A percentile compares a stretch with the other conserved stretches of the same genome.
Conservation (phyloP, 2,888 invertebrate genomes). For the Leptinotarsa rubiginosa region DNA sequence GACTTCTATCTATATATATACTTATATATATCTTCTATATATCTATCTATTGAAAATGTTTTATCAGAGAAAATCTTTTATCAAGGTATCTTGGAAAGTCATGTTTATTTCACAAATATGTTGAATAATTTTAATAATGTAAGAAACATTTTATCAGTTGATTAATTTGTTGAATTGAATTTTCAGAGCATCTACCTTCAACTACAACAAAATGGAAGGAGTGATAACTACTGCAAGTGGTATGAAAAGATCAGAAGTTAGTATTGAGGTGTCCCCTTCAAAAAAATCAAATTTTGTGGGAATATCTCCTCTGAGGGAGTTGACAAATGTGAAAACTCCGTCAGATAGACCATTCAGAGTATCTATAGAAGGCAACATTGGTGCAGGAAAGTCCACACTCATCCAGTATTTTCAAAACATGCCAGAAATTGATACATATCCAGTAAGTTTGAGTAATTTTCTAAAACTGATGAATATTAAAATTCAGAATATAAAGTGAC, state of each 20-base stretch:
- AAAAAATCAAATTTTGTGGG: slow-evolving; percentile 58
- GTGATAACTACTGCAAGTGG: slow-evolving; percentile 53
- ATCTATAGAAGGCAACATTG: slow-evolving; percentile 67
- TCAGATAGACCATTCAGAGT: slow-evolving; percentile 63
- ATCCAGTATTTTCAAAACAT: slow-evolving; percentile 63
- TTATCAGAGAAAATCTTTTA: too few species aligned
- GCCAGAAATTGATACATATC: slow-evolving; percentile 63
- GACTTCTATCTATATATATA: too few species aligned
- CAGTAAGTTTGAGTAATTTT: slow-evolving; percentile 55
- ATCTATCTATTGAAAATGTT: too few species aligned
- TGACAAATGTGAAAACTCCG: slow-evolving; percentile 60
- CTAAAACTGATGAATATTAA: too few species aligned
- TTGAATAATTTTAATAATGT: too few species aligned
- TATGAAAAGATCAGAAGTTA: slow-evolving; percentile 50
- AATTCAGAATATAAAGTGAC: too few species aligned
- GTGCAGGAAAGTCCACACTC: slow-evolving; percentile 66
- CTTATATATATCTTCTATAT: too few species aligned
- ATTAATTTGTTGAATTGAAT: neutral
- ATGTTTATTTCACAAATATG: too few species aligned
- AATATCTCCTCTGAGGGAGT: slow-evolving; percentile 58
- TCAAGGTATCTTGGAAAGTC: too few species aligned
- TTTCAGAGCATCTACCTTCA: neutral
- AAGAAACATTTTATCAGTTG: neutral
- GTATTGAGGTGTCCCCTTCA: slow-evolving; percentile 51
- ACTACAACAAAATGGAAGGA: slow-evolving; percentile 55